Conservation (phyloP, 1,140 invertebrate species). For the Platyura marginata region DNA sequence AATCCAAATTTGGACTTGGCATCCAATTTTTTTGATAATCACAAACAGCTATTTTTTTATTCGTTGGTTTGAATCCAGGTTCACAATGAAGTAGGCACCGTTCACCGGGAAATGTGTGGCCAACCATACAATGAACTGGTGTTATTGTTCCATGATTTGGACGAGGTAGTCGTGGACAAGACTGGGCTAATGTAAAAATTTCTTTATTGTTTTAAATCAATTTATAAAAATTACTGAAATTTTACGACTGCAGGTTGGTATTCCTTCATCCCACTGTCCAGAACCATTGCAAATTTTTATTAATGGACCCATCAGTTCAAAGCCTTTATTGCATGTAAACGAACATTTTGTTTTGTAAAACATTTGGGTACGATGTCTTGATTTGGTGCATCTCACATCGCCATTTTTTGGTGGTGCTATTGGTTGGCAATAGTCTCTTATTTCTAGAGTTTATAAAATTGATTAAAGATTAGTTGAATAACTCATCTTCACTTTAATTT, state of each 20-base stretch:
- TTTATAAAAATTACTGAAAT: conserved; percentile 4
- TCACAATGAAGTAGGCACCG: conserved; percentile 25
- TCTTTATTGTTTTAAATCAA: neutral
- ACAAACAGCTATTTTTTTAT: conserved; percentile 8
- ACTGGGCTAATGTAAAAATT: conserved; percentile 12
- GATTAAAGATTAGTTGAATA: neutral
- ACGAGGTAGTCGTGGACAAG: conserved; percentile 22
- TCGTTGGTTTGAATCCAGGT: conserved; percentile 17
- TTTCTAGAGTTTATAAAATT: conserved; percentile 4
- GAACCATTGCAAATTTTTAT: conserved; percentile 26
- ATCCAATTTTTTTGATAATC: conserved; percentile 14
- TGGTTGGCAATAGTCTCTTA: conserved; percentile 16
- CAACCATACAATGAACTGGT: conserved; percentile 24
- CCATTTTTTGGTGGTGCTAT: conserved; percentile 22
- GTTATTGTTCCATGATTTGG: conserved; percentile 26
- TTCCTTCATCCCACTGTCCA: conserved; percentile 31
- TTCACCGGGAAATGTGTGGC: conserved; percentile 22
- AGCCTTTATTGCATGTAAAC: conserved; percentile 29
- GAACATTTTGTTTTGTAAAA: conserved; percentile 33
- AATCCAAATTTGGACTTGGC: conserved; percentile 12
- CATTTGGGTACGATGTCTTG: conserved; percentile 14
- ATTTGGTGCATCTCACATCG: conserved; percentile 21
- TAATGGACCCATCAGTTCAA: conserved; percentile 28
- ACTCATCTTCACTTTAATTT: neutral
- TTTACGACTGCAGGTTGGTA: conserved; percentile 29